Evolutionary conservation across 2,113 vertebrate species (phyloP).

Genomic region (Delphinus delphis): DNA sequence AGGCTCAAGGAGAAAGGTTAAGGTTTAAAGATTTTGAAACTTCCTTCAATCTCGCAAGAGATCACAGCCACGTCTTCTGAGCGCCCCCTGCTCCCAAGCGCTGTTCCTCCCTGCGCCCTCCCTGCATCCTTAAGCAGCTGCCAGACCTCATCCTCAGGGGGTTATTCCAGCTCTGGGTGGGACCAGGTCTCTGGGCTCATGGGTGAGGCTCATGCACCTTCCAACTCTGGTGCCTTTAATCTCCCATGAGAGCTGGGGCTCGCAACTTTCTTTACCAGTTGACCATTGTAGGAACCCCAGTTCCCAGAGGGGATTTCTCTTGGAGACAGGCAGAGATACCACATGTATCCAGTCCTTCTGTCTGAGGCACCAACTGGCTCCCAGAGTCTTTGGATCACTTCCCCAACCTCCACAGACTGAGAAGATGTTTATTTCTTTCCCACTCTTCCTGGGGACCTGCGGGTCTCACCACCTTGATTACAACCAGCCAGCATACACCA

Average conservation of each 20-base stretch:
- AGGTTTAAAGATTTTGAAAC: not conserved
- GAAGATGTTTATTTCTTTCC: not conserved
- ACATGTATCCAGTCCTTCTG: not conserved
- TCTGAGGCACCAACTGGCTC: not conserved
- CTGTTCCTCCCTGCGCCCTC: no score
- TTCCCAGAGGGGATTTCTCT: not conserved
- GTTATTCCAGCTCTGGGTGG: not conserved
- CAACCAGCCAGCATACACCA: not conserved
- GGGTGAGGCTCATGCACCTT: not conserved
- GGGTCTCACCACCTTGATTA: not conserved
- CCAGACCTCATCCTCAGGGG: not conserved
- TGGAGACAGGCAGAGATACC: not conserved
- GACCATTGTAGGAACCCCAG: not conserved
- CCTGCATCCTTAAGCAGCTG: not conserved
- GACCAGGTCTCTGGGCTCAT: not conserved
- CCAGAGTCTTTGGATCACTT: not conserved
- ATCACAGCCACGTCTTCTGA: not conserved
- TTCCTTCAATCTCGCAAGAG: not conserved
- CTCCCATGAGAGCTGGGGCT: not conserved
- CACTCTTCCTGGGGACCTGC: not conserved
- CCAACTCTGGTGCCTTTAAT: not conserved
- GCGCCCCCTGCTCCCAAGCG: not conserved
- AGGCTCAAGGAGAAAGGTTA: not conserved
- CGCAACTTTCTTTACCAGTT: not conserved
- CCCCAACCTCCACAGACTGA: rapidly evolving